phyloP scores from a whole-genome alignment of 2,888 invertebrate genomes.

The Ischnura elegans region DNA sequence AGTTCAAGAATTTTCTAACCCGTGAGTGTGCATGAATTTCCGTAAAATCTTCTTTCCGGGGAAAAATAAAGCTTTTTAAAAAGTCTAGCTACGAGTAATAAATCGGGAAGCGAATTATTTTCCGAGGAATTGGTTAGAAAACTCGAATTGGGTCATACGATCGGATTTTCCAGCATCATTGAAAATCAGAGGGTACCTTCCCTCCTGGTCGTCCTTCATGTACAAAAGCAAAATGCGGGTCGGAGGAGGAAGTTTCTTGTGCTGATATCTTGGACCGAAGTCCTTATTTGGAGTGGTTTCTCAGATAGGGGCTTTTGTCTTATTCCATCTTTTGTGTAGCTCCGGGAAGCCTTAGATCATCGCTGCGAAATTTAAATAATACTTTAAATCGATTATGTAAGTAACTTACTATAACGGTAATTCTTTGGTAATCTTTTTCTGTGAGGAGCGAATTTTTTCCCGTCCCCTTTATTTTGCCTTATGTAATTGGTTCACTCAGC shows the following conservation, averaged over 20 bases:
- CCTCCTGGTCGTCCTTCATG: not conserved
- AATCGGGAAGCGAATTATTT: not conserved
- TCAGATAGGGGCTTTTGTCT: not conserved
- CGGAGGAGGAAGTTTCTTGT: not conserved
- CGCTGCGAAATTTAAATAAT: no score
- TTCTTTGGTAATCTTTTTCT: no score
- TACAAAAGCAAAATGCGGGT: not conserved
- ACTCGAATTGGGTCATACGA: not conserved
- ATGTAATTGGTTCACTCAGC: no score
- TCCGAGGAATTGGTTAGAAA: not conserved
- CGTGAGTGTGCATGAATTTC: not conserved
- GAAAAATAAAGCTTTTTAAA: not conserved
- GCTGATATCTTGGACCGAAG: not conserved
- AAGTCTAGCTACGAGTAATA: not conserved
- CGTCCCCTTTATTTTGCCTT: no score
- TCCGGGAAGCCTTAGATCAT: no score
- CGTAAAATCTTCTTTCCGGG: not conserved
- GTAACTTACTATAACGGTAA: no score
- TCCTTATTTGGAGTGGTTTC: not conserved
- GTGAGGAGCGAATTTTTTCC: no score
- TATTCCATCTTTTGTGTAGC: no score
- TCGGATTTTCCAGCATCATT: not conserved
- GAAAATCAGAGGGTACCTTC: not conserved
- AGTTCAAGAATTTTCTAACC: not conserved
- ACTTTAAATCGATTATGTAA: no score